Conservation (phyloP, 2,797 vertebrate genomes). For the Kryptopterus vitreolus region DNA sequence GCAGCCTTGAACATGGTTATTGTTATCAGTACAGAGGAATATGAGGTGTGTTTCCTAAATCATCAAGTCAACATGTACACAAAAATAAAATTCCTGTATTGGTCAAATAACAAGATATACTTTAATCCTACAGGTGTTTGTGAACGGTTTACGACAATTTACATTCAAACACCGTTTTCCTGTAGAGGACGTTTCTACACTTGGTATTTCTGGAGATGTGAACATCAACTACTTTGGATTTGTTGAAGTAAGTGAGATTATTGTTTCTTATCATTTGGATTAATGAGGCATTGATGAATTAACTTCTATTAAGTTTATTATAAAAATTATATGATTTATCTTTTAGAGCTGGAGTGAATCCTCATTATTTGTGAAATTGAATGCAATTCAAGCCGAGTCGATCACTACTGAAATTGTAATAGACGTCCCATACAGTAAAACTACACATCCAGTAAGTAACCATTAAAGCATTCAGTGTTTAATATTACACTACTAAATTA, state of each 20-base stretch:
- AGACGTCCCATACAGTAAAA: not conserved
- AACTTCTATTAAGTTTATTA: too few species aligned
- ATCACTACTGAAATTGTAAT: not conserved
- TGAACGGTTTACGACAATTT: conserved; percentile 8
- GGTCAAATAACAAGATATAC: not conserved
- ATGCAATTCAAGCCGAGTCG: not conserved
- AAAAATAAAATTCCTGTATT: not conserved
- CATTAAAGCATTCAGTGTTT: too few species aligned
- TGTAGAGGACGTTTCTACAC: not conserved
- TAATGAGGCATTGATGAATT: too few species aligned
- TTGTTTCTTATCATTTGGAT: not conserved
- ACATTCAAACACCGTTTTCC: conserved; percentile 31
- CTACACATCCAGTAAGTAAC: too few species aligned
- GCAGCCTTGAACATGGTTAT: conserved; percentile 14
- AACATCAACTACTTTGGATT: not conserved
- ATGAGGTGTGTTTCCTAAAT: conserved; percentile 22
- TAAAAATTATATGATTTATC: not conserved
- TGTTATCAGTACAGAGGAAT: conserved; percentile 19
- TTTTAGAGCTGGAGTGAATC: not conserved
- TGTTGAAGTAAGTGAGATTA: conserved; percentile 11
- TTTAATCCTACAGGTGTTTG: not conserved
- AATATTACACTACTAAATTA: too few species aligned
- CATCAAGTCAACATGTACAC: not conserved
- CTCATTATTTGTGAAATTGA: not conserved
- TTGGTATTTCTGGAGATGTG: conserved; percentile 7